A percentile compares a stretch with the other conserved stretches of the same genome.
Conservation (phyloP, 2,888 invertebrate species). For the Erpobdella octoculata region DNA sequence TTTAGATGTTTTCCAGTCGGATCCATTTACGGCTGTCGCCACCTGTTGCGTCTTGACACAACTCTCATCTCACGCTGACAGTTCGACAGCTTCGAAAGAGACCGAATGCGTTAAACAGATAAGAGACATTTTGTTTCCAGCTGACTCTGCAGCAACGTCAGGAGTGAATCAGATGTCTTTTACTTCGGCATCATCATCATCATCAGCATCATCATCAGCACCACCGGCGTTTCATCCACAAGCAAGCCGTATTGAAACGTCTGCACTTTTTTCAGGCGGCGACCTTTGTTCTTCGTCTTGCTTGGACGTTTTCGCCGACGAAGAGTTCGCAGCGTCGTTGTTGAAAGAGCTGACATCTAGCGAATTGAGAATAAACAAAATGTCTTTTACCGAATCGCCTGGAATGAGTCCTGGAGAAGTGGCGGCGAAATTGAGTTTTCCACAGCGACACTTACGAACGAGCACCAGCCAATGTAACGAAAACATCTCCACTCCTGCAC, state of each 20-base stretch:
- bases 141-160: neutral
- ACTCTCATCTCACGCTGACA: too few relatives aligned
- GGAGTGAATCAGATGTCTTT: neutral
- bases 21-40: neutral
- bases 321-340: neutral
- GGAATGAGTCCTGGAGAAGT: neutral
- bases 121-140: too few relatives aligned
- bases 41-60: too few relatives aligned
- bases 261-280: neutral
- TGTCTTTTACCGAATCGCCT: neutral
- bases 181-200: neutral
- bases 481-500: too few relatives aligned
- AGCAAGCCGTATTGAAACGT: neutral
- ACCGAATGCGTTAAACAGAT: too few relatives aligned
- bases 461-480: too few relatives aligned
- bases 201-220: neutral
- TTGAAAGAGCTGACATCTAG: neutral
- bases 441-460: neutral
- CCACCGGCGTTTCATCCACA: neutral
- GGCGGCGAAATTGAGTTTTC: neutral
- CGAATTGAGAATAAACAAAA: neutral
- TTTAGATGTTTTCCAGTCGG: constrained; percentile 3
- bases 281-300: neutral
- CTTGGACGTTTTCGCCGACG: constrained; percentile 4
- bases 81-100: too few relatives aligned